phyloP scores from a whole-genome alignment of 2,113 vertebrate species.

The Thalassoma bifasciatum region DNA sequence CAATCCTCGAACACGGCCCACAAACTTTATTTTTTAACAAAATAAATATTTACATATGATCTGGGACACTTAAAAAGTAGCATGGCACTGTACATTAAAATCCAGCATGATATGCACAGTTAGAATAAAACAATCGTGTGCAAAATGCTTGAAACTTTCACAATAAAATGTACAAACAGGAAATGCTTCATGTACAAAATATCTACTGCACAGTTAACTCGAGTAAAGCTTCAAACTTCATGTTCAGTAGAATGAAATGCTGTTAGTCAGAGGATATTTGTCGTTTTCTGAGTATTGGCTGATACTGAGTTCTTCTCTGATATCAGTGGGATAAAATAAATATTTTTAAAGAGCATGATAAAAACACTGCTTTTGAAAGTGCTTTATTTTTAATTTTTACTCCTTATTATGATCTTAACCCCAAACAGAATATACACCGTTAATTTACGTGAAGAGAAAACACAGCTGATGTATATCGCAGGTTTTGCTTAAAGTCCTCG shows the following conservation, averaged over 20 bases:
- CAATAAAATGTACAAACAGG: slow-evolving; percentile 30
- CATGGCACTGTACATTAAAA: slow-evolving; percentile 58
- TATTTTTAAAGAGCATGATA: neutral
- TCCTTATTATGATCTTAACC: too few relatives aligned
- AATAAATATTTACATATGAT: slow-evolving; percentile 81
- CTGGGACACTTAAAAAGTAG: slow-evolving; percentile 68
- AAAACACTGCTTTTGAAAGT: neutral
- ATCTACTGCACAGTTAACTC: slow-evolving; percentile 18
- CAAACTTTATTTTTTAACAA: slow-evolving; percentile 79
- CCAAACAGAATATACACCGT: neutral
- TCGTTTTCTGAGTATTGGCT: neutral
- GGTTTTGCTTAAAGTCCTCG: too few relatives aligned
- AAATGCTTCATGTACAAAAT: slow-evolving; percentile 50
- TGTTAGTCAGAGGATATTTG: neutral
- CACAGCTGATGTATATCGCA: too few relatives aligned
- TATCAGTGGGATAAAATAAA: neutral
- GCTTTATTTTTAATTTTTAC: neutral
- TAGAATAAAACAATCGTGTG: slow-evolving; percentile 48
- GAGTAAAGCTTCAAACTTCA: neutral
- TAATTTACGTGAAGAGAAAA: neutral
- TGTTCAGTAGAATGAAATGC: neutral
- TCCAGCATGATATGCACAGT: slow-evolving; percentile 23
- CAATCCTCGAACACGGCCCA: slow-evolving; percentile 36
- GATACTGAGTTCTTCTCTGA: neutral
- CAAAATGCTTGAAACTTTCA: slow-evolving; percentile 48